phyloP scores from a whole-genome alignment of 2,113 vertebrate genomes.

The Halcyon senegalensis region DNA sequence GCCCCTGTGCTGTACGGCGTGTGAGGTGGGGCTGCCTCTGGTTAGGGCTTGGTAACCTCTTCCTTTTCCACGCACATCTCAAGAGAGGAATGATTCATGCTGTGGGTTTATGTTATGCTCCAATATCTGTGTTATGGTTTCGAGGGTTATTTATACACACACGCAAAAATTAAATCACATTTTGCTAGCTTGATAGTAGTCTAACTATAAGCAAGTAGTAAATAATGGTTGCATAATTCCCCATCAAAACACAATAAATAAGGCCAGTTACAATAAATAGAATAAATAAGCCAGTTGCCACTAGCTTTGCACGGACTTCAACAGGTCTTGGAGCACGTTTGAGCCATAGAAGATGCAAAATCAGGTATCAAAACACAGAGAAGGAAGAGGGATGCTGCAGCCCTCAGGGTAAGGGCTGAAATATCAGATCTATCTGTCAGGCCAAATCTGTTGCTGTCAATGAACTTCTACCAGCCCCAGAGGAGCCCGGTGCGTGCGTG shows the following conservation, averaged over 20 bases:
- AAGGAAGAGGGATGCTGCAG: not conserved
- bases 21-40: not conserved
- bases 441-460: constrained; percentile 35
- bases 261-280: constrained; percentile 13
- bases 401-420: not conserved
- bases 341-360: constrained; percentile 54
- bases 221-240: constrained; percentile 74
- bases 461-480: not conserved
- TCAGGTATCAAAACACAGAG: constrained; percentile 46
- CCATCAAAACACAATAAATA: constrained; percentile 60
- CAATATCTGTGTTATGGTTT: constrained; percentile 51
- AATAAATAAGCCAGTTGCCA: constrained; percentile 43
- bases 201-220: constrained; percentile 66
- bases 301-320: constrained; percentile 8
- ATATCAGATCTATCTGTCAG: constrained; percentile 4
- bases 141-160: constrained; percentile 64
- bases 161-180: constrained; percentile 32
- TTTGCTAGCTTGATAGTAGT: constrained; percentile 72
- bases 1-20: not conserved
- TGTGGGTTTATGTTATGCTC: constrained; percentile 34
- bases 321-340: not conserved
- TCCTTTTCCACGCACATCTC: not conserved
- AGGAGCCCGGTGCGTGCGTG: not conserved
- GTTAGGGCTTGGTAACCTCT: constrained; percentile 16
- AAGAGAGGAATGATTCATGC: constrained; percentile 39